Evolutionary conservation across 1,140 invertebrate species (phyloP).

Genomic region (Hyposmocoma kahamanoa): DNA sequence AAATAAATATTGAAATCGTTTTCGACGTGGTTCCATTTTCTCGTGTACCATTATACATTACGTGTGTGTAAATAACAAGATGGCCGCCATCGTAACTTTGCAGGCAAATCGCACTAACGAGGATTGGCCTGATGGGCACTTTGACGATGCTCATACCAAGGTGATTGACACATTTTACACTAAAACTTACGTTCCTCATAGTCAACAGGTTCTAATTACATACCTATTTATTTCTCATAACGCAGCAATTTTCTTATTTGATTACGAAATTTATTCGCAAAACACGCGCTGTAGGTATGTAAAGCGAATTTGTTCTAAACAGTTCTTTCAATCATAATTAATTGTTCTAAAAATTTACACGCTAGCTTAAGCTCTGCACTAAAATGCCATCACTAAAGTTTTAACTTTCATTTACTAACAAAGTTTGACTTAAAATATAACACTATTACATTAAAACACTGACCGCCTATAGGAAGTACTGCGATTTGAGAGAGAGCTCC

Average conservation of each 20-base stretch:
- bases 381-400: constrained; percentile 13
- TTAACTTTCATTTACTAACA: constrained; percentile 6
- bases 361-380: constrained; percentile 24
- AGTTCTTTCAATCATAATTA: too few species aligned
- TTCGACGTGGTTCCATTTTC: too few species aligned
- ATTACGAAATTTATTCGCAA: too few species aligned
- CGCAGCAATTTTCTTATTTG: too few species aligned
- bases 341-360: constrained; percentile 8
- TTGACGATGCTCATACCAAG: constrained; percentile 65
- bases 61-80: constrained; percentile 65
- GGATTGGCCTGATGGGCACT: constrained; percentile 55
- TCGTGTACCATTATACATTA: too few species aligned
- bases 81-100: constrained; percentile 45
- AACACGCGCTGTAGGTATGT: too few species aligned
- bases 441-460: constrained; percentile 13
- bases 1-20: too few species aligned
- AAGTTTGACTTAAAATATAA: constrained; percentile 11
- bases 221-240: background rate
- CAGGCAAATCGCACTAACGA: constrained; percentile 57
- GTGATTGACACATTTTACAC: constrained; percentile 50
- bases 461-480: constrained; percentile 76
- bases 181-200: constrained; percentile 12
- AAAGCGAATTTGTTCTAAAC: too few species aligned
- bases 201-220: background rate
- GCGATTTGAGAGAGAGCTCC: constrained; percentile 82